Conservation (phyloP, 2,797 vertebrate species). For the Gorsachius magnificus region DNA sequence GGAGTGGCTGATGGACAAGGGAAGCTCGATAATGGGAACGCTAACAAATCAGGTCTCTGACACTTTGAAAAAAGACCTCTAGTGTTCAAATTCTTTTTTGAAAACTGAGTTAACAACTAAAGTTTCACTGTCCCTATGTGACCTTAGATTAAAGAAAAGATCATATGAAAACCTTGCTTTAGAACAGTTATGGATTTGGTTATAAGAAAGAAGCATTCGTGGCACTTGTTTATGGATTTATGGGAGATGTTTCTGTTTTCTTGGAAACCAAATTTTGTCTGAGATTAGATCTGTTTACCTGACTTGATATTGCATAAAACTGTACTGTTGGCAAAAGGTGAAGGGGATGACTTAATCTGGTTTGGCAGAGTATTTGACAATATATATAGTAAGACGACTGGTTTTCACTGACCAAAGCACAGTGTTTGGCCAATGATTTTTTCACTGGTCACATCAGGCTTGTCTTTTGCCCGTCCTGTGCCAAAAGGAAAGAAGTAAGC, state of each 20-base stretch:
- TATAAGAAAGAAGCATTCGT: not conserved
- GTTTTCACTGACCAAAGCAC: not conserved
- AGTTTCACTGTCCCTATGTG: not conserved
- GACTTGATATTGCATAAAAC: not conserved
- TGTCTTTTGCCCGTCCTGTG: not conserved
- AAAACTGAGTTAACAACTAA: not conserved
- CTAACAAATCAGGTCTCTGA: not conserved
- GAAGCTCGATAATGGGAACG: accelerated
- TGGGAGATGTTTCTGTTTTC: not conserved
- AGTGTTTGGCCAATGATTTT: not conserved
- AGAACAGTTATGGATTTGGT: not conserved
- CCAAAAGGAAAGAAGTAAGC: not conserved
- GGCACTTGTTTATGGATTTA: not conserved
- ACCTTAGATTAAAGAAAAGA: not conserved
- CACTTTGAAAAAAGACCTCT: not conserved
- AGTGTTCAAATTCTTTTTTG: not conserved
- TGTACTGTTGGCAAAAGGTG: not conserved
- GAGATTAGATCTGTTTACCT: not conserved
- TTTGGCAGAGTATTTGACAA: not conserved
- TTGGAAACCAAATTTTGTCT: not conserved
- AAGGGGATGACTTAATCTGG: not conserved
- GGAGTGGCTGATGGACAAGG: not conserved
- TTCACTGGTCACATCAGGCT: not conserved
- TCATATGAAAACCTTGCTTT: not conserved
- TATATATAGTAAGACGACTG: not conserved